Base-by-base conservation (phyloP, 2,888 invertebrate species). In the Rhagium mordax region DNA sequence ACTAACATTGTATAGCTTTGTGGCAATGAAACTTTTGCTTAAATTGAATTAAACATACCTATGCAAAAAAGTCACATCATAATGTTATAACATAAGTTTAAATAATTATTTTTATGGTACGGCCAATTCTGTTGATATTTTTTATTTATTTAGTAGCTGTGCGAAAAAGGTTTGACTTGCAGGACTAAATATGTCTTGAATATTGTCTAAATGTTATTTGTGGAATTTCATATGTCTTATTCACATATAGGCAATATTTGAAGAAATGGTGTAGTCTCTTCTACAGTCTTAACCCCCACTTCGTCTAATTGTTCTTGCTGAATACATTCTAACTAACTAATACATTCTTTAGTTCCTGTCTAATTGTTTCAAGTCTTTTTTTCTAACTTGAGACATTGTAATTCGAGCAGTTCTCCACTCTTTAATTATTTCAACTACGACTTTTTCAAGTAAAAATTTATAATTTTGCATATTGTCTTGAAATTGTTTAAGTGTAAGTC, bases 391-490 rank as follows among this genome's bases (percentile, higher is more conserved):
- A 3, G 24, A 90, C 83, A 91, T 90, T 72, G 90, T 90, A 81
- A 91, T 90, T 81, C 94, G 91, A 77, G 92, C 91, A 83, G 90
- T 90, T 72, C 91, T 90, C 89, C 94, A 94, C 86, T 94, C 93
- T 74, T 90, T 90, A 83, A 95, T 91, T 88, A 93, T 94, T 53
- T 91, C 89, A 78, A 94, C 88, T 53, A 95, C 93, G 78, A 92
- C 93, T 72, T 89, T 91, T 85, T 96, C 96, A 82, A 95, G 89
- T 72, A 90, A 90, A 84, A 95, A 95, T 86, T 95, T 91, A 84
- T 94, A 95, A 79, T 91, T 88, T 66, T 92, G 92, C 75, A 92
- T 88, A 74, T 90, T 88, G 80, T 88, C 90, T 79, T 88, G 88
- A 77, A 90, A 85, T 78, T 90, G 89, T 70, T 89, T 89, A 71